These are phyloP conservation scores for Ischnus inquisitorius DNA, from an alignment of 2,888 invertebrate species.

Conservation along the genomic window DNA sequence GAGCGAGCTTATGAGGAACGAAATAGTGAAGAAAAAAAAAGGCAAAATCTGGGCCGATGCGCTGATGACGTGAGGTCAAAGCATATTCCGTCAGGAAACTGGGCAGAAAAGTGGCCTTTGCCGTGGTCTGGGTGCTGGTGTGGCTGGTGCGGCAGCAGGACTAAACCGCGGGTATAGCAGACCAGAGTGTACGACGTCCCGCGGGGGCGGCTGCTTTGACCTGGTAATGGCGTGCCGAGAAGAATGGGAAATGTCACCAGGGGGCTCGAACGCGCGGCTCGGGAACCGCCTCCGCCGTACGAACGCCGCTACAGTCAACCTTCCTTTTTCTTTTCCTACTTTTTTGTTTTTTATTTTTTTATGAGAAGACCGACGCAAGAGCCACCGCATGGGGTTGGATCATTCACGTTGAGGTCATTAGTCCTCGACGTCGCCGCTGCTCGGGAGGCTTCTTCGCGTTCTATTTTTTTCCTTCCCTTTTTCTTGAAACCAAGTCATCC, in stretches of 20 bases:
- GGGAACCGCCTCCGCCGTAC: conserved; percentile 65
- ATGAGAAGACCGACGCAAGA: conserved; percentile 40
- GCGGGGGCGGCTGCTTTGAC: conserved; percentile 84
- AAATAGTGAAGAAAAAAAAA: conserved; percentile 40
- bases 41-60: conserved; percentile 48
- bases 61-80: conserved; percentile 54
- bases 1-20: conserved; percentile 35
- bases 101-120: conserved; percentile 76
- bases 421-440: conserved; percentile 81
- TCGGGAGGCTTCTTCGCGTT: conserved; percentile 75
- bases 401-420: conserved; percentile 83
- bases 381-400: conserved; percentile 81
- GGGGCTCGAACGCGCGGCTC: conserved; percentile 78
- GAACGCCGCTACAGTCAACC: conserved; percentile 75
- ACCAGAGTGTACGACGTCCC: conserved; percentile 79
- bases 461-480: conserved; percentile 54
- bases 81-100: conserved; percentile 72
- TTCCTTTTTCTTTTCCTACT: conserved; percentile 77
- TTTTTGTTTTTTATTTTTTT: conserved; percentile 27
- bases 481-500: neutral
- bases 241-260: conserved; percentile 85
- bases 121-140: conserved; percentile 65
- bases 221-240: conserved; percentile 84
- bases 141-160: conserved; percentile 29
- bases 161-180: conserved; percentile 60